Conservation (phyloP, 2,113 vertebrate genomes). For the Bos indicus region DNA sequence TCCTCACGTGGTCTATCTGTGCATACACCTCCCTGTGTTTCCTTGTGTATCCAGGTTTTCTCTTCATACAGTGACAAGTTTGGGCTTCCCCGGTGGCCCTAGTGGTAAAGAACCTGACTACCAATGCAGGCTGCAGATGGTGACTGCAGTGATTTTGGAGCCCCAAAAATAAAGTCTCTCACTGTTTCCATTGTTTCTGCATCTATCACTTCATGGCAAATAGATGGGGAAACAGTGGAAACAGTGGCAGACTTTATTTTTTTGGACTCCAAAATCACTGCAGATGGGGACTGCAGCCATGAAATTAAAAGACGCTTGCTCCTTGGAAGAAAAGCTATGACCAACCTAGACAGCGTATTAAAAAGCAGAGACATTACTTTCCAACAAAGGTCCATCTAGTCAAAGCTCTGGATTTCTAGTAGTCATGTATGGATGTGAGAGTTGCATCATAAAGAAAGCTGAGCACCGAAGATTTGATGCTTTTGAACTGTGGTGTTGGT, state of each 20-base stretch:
- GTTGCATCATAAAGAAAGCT: not conserved
- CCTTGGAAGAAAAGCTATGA: not conserved
- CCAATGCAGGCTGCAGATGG: not conserved
- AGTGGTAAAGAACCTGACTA: not conserved
- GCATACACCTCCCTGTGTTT: not conserved
- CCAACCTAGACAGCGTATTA: not conserved
- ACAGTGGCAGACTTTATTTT: not conserved
- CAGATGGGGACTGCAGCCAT: not conserved
- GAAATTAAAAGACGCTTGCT: not conserved
- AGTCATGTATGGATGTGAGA: not conserved
- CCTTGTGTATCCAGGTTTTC: not conserved
- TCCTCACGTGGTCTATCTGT: not conserved
- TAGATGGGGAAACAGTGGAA: not conserved
- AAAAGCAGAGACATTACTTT: not conserved
- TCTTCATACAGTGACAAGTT: not conserved
- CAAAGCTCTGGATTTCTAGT: not conserved
- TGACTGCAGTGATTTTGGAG: not conserved
- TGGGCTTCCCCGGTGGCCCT: not conserved
- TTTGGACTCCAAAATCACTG: not conserved
- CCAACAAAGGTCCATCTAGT: not conserved
- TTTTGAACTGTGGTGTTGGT: not conserved
- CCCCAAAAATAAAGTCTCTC: fast-evolving
- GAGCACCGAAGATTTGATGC: not conserved
- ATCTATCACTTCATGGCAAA: not conserved
- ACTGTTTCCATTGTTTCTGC: not conserved